Evolutionary conservation across 2,888 invertebrate species (phyloP).

Genomic region (Heteromyza rotundicornis): DNA sequence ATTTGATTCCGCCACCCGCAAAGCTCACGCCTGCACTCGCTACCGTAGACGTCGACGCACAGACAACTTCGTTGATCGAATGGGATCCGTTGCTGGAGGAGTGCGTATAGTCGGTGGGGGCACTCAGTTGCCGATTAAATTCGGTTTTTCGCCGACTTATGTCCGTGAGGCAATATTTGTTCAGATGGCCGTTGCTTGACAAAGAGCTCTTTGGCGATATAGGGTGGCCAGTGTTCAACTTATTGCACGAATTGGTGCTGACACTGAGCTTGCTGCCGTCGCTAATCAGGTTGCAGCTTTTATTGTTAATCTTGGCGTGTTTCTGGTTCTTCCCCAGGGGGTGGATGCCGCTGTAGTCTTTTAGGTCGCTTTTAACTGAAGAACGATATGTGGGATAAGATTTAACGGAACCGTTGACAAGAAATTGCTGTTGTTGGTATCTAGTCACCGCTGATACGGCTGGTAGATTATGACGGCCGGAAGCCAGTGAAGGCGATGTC

Average conservation of each 20-base stretch:
- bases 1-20: constrained; percentile 44
- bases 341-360: constrained; percentile 45
- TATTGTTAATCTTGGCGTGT: constrained; percentile 59
- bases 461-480: constrained; percentile 38
- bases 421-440: constrained; percentile 45
- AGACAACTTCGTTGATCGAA: constrained; percentile 49
- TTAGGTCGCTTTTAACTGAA: constrained; percentile 58
- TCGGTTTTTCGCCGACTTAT: constrained; percentile 60
- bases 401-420: constrained; percentile 59
- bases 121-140: constrained; percentile 63
- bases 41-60: constrained; percentile 56
- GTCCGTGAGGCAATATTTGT: constrained; percentile 59
- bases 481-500: constrained; percentile 25
- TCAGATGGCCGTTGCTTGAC: constrained; percentile 59
- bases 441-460: constrained; percentile 45
- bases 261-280: constrained; percentile 52
- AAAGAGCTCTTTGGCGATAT: constrained; percentile 56
- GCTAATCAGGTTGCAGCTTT: constrained; percentile 57
- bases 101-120: constrained; percentile 57
- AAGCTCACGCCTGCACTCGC: constrained; percentile 47
- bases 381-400: constrained; percentile 58
- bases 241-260: constrained; percentile 53
- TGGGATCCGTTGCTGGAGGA: constrained; percentile 50
- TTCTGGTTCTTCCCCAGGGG: constrained; percentile 48
- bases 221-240: constrained; percentile 44